phyloP scores from a whole-genome alignment of 2,888 invertebrate genomes.

The Aspidiotus destructor region DNA sequence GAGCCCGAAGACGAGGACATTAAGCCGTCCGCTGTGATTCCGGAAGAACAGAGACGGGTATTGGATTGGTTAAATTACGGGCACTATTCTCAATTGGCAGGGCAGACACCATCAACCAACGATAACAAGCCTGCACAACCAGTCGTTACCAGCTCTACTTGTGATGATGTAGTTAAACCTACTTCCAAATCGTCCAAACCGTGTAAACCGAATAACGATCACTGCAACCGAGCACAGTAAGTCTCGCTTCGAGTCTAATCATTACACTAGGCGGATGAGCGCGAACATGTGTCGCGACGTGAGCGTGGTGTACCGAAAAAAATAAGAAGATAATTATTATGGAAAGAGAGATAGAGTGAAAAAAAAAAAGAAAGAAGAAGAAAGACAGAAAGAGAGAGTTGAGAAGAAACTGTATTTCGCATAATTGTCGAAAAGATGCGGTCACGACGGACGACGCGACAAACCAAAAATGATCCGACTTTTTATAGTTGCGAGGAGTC shows the following conservation, averaged over 20 bases:
- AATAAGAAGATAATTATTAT: too few relatives aligned
- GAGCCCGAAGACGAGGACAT: slow-evolving; percentile 30
- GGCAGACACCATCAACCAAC: slow-evolving; percentile 10
- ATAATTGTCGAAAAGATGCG: too few relatives aligned
- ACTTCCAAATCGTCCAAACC: slow-evolving; percentile 17
- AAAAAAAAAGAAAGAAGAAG: too few relatives aligned
- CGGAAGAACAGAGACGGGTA: slow-evolving; percentile 26
- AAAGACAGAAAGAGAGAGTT: too few relatives aligned
- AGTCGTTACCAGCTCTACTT: slow-evolving; percentile 32
- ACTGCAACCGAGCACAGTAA: neutral
- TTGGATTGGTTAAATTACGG: slow-evolving; percentile 28
- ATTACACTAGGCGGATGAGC: too few relatives aligned
- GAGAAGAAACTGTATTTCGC: too few relatives aligned
- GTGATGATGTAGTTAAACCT: slow-evolving; percentile 26
- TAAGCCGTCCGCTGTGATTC: slow-evolving; percentile 22
- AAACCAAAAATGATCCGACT: too few relatives aligned
- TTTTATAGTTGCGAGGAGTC: too few relatives aligned
- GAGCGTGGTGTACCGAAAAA: too few relatives aligned
- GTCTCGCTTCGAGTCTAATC: neutral
- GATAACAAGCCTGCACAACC: slow-evolving; percentile 26
- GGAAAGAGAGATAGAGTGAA: too few relatives aligned
- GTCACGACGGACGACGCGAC: too few relatives aligned
- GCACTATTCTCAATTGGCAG: slow-evolving; percentile 23
- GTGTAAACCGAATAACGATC: slow-evolving; percentile 5
- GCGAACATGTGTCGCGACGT: too few relatives aligned